Conservation (phyloP, 2,113 vertebrate genomes). For the Trematomus loennbergii region DNA sequence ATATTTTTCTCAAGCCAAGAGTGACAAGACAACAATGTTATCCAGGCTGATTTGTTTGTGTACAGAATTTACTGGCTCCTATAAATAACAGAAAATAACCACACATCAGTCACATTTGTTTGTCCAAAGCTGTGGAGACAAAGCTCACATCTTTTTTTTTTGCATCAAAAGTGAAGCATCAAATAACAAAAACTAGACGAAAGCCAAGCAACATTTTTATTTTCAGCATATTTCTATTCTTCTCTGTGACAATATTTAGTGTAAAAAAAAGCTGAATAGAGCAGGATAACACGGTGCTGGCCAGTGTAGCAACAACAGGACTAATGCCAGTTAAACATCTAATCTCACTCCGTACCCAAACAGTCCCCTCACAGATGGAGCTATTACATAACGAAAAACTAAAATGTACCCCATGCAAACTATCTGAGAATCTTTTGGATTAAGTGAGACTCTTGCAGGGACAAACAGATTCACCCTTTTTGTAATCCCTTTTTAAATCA, state of each 20-base stretch:
- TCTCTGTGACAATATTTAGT: neutral
- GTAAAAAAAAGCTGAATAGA: neutral
- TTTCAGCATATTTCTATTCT: neutral
- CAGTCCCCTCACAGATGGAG: conserved; percentile 54
- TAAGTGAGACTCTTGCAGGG: neutral
- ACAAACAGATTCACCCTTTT: neutral
- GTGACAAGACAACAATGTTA: neutral
- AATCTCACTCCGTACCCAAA: conserved; percentile 51
- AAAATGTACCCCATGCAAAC: conserved; percentile 16
- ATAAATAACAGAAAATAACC: neutral
- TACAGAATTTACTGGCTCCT: neutral
- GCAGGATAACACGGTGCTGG: conserved; percentile 13
- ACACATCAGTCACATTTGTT: conserved; percentile 1
- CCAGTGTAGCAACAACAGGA: conserved; percentile 41
- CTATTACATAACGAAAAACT: conserved; percentile 44
- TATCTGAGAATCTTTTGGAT: neutral
- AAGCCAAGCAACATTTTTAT: neutral
- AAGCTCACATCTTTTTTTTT: neutral
- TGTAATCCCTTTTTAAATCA: conserved; percentile 12
- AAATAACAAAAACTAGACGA: neutral
- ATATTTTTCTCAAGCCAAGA: neutral
- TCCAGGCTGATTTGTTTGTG: conserved; percentile 5
- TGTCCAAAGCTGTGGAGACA: neutral
- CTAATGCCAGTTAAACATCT: conserved; percentile 52
- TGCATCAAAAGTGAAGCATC: neutral